Conservation (phyloP, 2,888 invertebrate species). For the Smittia aterrima region DNA sequence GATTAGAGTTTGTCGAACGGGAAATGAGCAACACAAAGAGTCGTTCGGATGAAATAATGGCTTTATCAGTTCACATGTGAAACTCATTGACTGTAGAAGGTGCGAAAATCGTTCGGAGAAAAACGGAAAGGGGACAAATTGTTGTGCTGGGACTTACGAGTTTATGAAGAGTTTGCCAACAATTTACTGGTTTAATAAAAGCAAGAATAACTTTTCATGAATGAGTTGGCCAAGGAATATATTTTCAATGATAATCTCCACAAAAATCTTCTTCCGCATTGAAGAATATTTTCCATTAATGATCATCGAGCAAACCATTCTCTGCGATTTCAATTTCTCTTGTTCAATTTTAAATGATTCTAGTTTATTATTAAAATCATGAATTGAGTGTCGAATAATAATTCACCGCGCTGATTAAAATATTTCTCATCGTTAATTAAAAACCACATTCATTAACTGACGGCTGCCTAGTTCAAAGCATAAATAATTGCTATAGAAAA, state of each 20-base stretch:
- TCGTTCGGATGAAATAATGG: neutral
- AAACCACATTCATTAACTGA: slow-evolving; percentile 1
- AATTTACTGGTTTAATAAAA: neutral
- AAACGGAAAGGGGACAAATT: neutral
- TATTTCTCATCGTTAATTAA: neutral
- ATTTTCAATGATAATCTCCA: no score
- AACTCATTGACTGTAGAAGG: neutral
- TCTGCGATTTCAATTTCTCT: neutral
- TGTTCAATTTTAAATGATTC: no score
- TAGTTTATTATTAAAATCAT: neutral
- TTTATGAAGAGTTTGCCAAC: neutral
- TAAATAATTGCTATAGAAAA: neutral
- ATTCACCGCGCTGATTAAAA: neutral
- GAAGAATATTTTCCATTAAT: no score
- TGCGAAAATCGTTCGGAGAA: neutral
- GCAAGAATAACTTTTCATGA: neutral
- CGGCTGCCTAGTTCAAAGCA: neutral
- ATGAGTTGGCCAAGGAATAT: no score
- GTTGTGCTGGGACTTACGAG: neutral
- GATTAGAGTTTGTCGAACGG: neutral
- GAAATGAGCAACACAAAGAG: neutral
- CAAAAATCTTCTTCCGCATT: no score
- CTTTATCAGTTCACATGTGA: neutral
- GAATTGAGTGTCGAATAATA: neutral
- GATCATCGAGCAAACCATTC: no score